Conservation (phyloP, 2,888 invertebrate species). For the Philereme transversata region DNA sequence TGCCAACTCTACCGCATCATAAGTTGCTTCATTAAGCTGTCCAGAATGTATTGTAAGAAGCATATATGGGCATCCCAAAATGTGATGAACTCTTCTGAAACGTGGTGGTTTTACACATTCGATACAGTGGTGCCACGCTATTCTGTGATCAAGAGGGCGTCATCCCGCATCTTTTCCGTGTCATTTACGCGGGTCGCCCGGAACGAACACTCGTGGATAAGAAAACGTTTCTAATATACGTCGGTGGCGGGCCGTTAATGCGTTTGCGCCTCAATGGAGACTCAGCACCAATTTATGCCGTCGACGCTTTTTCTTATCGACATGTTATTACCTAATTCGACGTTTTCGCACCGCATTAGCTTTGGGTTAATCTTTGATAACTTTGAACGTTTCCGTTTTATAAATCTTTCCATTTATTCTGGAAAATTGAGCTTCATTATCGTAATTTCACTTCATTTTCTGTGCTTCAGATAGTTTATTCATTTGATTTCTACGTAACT, state of each 20-base stretch:
- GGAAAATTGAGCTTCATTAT: conserved; percentile 2
- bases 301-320: conserved; percentile 70
- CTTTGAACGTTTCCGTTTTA: conserved; percentile 33
- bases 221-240: conserved; percentile 55
- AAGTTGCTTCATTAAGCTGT: too few relatives aligned
- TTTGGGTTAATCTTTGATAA: conserved; percentile 56
- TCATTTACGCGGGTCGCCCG: conserved; percentile 70
- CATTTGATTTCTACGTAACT: conserved; percentile 24
- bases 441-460: conserved; percentile 1
- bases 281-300: conserved; percentile 70
- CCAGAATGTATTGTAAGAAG: too few relatives aligned
- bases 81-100: too few relatives aligned
- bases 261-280: conserved; percentile 66
- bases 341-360: conserved; percentile 68
- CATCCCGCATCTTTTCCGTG: conserved; percentile 71
- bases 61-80: too few relatives aligned
- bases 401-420: conserved; percentile 23
- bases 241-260: conserved; percentile 63
- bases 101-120: neutral
- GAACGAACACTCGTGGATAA: conserved; percentile 59
- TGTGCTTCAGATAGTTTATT: neutral
- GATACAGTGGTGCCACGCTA: conserved; percentile 35
- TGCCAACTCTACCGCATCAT: too few relatives aligned
- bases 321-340: conserved; percentile 69
- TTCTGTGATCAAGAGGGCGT: conserved; percentile 66